Percentiles rank a stretch among this genome's conserved stretches.
phyloP scores from a whole-genome alignment of 2,888 invertebrate genomes.

The Thumatha senex region DNA sequence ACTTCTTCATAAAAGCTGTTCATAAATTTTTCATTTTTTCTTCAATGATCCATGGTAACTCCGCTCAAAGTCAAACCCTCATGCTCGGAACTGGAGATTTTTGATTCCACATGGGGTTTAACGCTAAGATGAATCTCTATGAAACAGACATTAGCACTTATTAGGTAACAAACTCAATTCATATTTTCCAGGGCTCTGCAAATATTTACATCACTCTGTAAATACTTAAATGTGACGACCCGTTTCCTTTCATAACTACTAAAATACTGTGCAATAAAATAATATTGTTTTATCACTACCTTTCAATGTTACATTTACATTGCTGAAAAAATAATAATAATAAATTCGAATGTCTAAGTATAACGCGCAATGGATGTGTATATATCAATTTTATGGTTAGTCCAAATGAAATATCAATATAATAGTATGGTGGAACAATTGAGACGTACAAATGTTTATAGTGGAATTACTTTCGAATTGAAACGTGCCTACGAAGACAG shows the following conservation, averaged over 20 bases:
- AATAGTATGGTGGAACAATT: constrained; percentile 56
- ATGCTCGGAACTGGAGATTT: too few relatives aligned
- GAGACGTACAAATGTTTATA: constrained; percentile 80
- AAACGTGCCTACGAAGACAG: constrained; percentile 79
- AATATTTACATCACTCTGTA: constrained; percentile 62
- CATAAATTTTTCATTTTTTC: too few relatives aligned
- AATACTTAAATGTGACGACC: constrained; percentile 56
- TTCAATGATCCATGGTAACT: too few relatives aligned
- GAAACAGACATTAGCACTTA: neutral
- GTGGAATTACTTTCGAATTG: constrained; percentile 79
- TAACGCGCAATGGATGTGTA: constrained; percentile 18
- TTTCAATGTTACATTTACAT: constrained; percentile 24
- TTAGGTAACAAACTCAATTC: constrained; percentile 49
- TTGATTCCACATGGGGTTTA: too few relatives aligned
- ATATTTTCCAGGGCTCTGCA: constrained; percentile 52
- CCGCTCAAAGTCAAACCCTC: too few relatives aligned
- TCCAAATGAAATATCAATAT: constrained; percentile 20
- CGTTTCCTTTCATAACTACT: constrained; percentile 65
- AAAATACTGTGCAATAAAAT: constrained; percentile 42
- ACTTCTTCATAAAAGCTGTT: too few relatives aligned
- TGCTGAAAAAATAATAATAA: constrained; percentile 7
- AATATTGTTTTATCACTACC: constrained; percentile 10
- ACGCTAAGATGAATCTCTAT: neutral
- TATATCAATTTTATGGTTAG: constrained; percentile 3
- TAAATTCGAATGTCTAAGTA: neutral